Conservation (phyloP, 2,113 vertebrate genomes). For the Oryzias celebensis region DNA sequence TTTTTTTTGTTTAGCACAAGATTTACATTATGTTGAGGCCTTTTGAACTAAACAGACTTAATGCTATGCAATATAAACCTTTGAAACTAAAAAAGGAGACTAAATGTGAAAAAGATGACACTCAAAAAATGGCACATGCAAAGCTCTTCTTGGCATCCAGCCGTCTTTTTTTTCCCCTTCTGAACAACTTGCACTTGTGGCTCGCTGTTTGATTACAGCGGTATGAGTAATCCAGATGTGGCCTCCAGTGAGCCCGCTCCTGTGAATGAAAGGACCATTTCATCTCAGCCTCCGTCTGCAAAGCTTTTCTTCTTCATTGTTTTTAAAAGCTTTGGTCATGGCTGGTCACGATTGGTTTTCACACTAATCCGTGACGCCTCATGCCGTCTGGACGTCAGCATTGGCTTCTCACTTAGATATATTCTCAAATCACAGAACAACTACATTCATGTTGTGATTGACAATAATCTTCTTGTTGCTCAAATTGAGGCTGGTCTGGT, state of each 20-base stretch:
- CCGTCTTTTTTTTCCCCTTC: constrained; percentile 14
- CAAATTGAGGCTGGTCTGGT: constrained; percentile 36
- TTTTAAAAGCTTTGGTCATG: constrained; percentile 47
- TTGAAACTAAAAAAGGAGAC: neutral
- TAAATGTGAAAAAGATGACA: constrained; percentile 2
- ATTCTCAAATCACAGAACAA: no score
- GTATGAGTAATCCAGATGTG: constrained; percentile 67
- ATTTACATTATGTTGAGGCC: neutral
- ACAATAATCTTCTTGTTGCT: constrained; percentile 41
- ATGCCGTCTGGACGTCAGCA: constrained; percentile 37
- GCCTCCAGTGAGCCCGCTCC: constrained; percentile 34
- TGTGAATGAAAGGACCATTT: constrained; percentile 51
- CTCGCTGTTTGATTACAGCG: constrained; percentile 51
- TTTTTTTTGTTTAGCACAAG: no score
- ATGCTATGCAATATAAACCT: no score
- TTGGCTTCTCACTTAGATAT: constrained; percentile 7
- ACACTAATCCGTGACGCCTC: constrained; percentile 52
- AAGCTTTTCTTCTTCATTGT: constrained; percentile 58
- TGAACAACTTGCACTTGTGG: neutral
- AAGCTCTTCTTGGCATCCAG: neutral
- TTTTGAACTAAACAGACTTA: neutral
- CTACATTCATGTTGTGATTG: constrained; percentile 24
- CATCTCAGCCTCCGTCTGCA: constrained; percentile 43
- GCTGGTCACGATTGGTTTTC: constrained; percentile 47
- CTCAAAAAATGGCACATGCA: neutral